Evolutionary conservation across 2,113 vertebrate species (phyloP).

Genomic region (Astur gentilis): DNA sequence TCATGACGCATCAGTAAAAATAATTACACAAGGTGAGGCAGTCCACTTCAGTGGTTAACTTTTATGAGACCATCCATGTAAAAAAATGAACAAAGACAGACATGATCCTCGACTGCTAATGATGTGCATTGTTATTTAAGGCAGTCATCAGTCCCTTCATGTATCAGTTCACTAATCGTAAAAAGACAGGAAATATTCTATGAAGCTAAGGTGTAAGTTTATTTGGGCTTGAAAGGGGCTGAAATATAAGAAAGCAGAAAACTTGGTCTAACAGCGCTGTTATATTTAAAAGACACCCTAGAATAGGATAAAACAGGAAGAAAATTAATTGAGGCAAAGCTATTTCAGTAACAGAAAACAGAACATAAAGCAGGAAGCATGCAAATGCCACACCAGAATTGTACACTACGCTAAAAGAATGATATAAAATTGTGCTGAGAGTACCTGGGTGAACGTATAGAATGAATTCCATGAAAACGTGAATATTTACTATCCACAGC

Average conservation of each 20-base stretch:
- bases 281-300: neutral
- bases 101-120: neutral
- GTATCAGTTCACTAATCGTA: neutral
- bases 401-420: neutral
- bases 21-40: neutral
- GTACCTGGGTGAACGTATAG: neutral
- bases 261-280: neutral
- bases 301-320: neutral
- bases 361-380: neutral
- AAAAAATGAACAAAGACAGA: neutral
- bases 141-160: neutral
- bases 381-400: neutral
- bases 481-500: neutral
- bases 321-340: neutral
- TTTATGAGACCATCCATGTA: neutral
- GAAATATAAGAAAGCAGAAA: neutral
- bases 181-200: neutral
- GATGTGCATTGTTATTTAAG: neutral
- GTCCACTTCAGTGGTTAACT: neutral
- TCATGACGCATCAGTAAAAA: neutral
- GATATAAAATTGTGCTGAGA: neutral
- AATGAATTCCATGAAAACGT: neutral
- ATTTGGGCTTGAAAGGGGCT: neutral
- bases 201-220: neutral
- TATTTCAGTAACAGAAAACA: neutral